Percentiles rank a stretch among this genome's conserved stretches.
Evolutionary conservation across 2,113 vertebrate genomes (phyloP).

Genomic region (Aphelocoma coerulescens): DNA sequence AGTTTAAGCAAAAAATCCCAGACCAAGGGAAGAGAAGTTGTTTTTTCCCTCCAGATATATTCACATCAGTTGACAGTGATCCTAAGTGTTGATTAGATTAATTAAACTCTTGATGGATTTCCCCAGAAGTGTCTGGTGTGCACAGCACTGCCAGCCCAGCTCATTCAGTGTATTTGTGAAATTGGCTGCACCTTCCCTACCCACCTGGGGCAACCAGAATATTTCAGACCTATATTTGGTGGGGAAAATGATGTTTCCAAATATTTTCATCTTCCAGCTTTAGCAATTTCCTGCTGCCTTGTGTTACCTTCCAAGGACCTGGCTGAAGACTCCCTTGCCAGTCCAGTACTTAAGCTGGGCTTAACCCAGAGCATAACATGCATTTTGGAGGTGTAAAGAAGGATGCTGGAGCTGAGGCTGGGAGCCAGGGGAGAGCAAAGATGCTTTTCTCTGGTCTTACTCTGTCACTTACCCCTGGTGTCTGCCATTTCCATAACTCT

Average conservation of each 20-base stretch:
- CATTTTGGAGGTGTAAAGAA: background rate
- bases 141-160: background rate
- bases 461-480: background rate
- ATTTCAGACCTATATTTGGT: background rate
- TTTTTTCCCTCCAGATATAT: background rate
- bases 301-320: background rate
- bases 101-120: background rate
- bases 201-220: background rate
- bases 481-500: background rate
- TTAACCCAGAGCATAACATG: background rate
- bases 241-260: background rate
- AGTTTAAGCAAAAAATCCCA: background rate
- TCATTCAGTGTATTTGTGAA: accelerated
- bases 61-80: background rate
- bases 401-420: background rate
- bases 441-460: background rate
- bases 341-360: background rate
- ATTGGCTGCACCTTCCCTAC: background rate
- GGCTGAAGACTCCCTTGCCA: background rate
- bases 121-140: too few species aligned
- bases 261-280: background rate
- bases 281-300: background rate
- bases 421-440: background rate
- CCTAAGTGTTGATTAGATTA: background rate
- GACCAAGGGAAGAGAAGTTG: background rate